phyloP scores from a whole-genome alignment of 1,140 invertebrate genomes.

The Drosophila watanabei region DNA sequence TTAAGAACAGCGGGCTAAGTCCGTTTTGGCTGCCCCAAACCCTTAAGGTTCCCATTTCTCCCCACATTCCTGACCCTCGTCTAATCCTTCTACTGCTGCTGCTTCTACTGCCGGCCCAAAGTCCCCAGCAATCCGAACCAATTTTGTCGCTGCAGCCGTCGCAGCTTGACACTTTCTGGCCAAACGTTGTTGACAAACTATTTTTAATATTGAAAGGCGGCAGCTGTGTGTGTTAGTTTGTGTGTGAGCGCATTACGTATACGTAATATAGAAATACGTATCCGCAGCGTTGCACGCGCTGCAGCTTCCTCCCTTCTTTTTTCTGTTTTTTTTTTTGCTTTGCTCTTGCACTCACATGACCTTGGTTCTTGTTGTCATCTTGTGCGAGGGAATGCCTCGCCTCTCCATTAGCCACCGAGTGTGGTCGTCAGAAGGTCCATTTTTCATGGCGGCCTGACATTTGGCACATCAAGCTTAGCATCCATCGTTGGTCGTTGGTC shows the following conservation, averaged over 20 bases:
- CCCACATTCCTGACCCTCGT: neutral
- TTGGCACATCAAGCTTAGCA: slow-evolving; percentile 31
- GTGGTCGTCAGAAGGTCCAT: slow-evolving; percentile 30
- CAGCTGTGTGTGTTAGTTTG: slow-evolving; percentile 25
- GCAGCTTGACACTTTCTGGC: slow-evolving; percentile 71
- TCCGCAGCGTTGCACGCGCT: slow-evolving; percentile 46
- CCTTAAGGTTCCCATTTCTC: neutral
- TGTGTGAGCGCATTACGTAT: slow-evolving; percentile 54
- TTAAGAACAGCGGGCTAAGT: neutral
- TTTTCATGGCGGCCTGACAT: slow-evolving; percentile 34
- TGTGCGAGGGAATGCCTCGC: slow-evolving; percentile 34
- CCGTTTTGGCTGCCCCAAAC: too few species aligned
- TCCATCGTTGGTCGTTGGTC: slow-evolving; percentile 25
- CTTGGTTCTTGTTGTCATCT: slow-evolving; percentile 57
- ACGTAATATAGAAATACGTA: slow-evolving; percentile 46
- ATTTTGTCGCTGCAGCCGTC: slow-evolving; percentile 40
- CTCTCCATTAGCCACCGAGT: slow-evolving; percentile 38
- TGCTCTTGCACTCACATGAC: slow-evolving; percentile 60
- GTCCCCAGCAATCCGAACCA: slow-evolving; percentile 15
- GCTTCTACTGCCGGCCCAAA: neutral
- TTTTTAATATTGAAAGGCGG: slow-evolving; percentile 74
- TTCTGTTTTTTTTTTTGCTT: neutral
- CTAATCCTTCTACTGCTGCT: neutral
- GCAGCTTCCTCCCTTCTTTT: slow-evolving; percentile 33
- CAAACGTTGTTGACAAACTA: slow-evolving; percentile 75